Conservation (phyloP, 2,888 invertebrate species). For the Acronicta psi region DNA sequence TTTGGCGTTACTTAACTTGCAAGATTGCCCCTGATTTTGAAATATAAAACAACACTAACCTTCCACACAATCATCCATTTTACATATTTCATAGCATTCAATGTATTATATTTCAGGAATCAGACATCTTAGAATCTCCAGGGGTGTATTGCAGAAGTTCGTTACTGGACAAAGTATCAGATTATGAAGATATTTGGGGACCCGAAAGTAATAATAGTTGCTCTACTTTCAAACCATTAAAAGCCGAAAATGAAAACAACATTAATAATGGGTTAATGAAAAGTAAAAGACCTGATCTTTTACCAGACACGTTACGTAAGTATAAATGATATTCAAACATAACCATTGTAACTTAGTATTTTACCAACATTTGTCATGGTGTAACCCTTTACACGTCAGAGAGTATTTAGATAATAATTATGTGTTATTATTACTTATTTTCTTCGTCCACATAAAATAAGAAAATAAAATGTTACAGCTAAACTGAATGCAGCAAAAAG, state of each 20-base stretch:
- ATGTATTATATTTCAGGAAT: slow-evolving; percentile 88
- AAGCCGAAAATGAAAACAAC: slow-evolving; percentile 78
- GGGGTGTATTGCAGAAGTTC: slow-evolving; percentile 95
- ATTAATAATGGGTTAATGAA: slow-evolving; percentile 86
- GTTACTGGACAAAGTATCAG: slow-evolving; percentile 96
- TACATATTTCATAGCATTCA: neutral
- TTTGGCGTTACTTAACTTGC: slow-evolving; percentile 6
- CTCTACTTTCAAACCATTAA: slow-evolving; percentile 84
- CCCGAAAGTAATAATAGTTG: slow-evolving; percentile 88
- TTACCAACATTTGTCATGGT: too few relatives aligned
- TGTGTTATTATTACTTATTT: too few relatives aligned
- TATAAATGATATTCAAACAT: too few relatives aligned
- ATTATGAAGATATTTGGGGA: slow-evolving; percentile 98
- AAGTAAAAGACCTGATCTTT: slow-evolving; percentile 89
- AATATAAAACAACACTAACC: neutral
- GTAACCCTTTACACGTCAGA: too few relatives aligned
- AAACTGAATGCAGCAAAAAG: slow-evolving; percentile 83
- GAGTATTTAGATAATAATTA: too few relatives aligned
- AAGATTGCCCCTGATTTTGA: neutral
- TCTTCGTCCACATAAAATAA: too few relatives aligned
- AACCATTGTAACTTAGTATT: too few relatives aligned
- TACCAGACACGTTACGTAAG: slow-evolving; percentile 90
- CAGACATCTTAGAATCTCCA: slow-evolving; percentile 95
- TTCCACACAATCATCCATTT: neutral
- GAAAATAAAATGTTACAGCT: slow-evolving; percentile 61